Base-by-base conservation (phyloP, 2,888 invertebrate genomes). In the Drosophila helvetica region DNA sequence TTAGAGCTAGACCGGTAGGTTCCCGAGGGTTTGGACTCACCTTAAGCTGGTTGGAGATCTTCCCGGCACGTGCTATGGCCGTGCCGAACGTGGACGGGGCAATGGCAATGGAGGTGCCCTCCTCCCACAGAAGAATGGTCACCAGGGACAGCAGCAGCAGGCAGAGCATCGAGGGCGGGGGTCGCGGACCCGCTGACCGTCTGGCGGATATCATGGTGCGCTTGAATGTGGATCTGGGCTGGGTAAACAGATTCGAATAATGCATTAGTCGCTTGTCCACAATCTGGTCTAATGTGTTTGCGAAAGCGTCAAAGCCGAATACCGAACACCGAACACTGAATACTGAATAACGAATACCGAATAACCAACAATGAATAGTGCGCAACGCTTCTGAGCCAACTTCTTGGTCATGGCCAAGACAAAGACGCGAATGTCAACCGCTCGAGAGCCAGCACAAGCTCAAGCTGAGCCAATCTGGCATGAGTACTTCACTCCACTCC, bases 61-160 rank as follows among this genome's bases (percentile, higher is more conserved):
- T 91, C 17, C 92, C 92, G 63, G 92, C 92, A 74, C 91, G 85
- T 2, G 91, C 91, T 43, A 92, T 90, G n/a, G 92, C 91, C 38
- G 91, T 92, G 54, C 92, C 92, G 78, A 92, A 91, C 42, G 92
- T 92, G 25, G 92, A 91, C 43, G 92, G 92, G n/a, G 92, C 92
- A 61, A 92, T 91, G 59, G 92, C 92, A 65, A 92, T 90, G 56
- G 90, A 71, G 4, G 66, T 51, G 56, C 84, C 65, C 65, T 88
- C 79, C 59, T 78, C 54, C 63, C 83, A 78, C 42, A 80, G 54
- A 9, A 73, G 55, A 55, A 79, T 42, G 48, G 75, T 27, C n/a
- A 75, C 46, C 55, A 63, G 18, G 15, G 43, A 73, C 10, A 78
- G 59, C 5, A 82, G 68, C 19, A 72, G 51, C 51, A 70, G 59